Base-by-base conservation (phyloP, 2,888 invertebrate genomes). In the Hymenopus coronatus region DNA sequence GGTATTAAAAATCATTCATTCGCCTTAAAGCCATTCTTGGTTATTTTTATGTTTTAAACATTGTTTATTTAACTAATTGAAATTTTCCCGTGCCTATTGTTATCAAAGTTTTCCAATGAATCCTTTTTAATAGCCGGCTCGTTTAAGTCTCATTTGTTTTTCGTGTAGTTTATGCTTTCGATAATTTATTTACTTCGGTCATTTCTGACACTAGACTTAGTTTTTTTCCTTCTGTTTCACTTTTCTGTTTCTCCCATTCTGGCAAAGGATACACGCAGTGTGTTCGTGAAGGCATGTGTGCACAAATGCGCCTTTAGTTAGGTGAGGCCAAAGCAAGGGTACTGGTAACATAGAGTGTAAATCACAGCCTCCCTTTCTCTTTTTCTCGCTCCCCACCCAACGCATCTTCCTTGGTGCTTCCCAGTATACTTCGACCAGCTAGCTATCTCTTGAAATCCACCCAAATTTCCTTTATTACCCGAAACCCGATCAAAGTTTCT, bases 401-500 rank as follows among this genome's bases (percentile, higher is more conserved):
- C 27, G 30, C 88, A 20, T 40, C 82, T 27, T 83, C 28, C 30
- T 82, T 28, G 25, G 27, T 30, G 81, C 28, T 85, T 85, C 82
- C 82, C 30, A 30, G 46, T 84, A 54, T 82, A 27, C 81, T 54
- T 82, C 84, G 87, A 88, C 85, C 85, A 27, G 54, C 40, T 87
- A 40, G 83, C 90, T 90, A 89, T 90, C 89, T 89, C 90, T 82
- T 88, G 90, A 91, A 91, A 91, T 91, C 91, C 91, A 90, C 90
- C 91, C 91, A 91, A 91, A 91, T 91, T 91, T 91, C 91, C 91
- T 91, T 91, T 91, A 91, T 91, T 91, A 91, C 91, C 90, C 89
- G 91, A 91, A 91, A 90, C 54, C 91, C 91, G 91, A 91, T 91
- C 91, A 91, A 91, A 91, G 91, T 91, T 91, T 91, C 90, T 90